Percentiles rank a stretch among this genome's conserved stretches.
Conservation (phyloP, 2,888 invertebrate genomes). For the Lissocephala sabroskyi region DNA sequence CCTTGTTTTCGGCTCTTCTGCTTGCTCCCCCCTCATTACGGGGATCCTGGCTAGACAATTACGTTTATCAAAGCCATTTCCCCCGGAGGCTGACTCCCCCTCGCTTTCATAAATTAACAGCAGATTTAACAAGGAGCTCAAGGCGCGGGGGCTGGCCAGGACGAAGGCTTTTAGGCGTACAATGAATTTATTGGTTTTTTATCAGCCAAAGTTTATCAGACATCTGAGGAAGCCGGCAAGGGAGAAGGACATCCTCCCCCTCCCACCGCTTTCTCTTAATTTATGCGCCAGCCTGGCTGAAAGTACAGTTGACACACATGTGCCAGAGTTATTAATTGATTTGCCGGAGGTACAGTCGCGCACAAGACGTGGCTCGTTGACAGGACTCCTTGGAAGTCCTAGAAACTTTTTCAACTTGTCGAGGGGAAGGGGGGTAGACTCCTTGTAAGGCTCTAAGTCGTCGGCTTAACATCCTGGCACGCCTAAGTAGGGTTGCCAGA, state of each 20-base stretch:
- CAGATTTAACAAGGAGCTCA: constrained; percentile 38
- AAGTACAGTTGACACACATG: no score
- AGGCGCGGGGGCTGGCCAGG: no score
- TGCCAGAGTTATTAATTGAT: no score
- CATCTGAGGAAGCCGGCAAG: no score
- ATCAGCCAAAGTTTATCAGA: constrained; percentile 40
- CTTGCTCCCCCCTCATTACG: constrained; percentile 1
- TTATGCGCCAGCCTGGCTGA: no score
- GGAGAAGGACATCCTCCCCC: no score
- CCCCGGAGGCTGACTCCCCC: constrained; percentile 14
- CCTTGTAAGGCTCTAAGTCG: neutral
- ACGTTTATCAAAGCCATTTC: constrained; percentile 57
- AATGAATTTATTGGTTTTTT: constrained; percentile 57
- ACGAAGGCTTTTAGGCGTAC: constrained; percentile 17
- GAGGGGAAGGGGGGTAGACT: neutral
- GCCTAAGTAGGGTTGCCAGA: constrained; percentile 28
- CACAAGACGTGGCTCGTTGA: no score
- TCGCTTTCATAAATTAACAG: constrained; percentile 41
- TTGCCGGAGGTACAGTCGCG: no score
- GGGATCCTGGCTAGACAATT: constrained; percentile 49
- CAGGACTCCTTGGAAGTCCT: no score
- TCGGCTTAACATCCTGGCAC: constrained; percentile 3
- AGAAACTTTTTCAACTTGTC: neutral
- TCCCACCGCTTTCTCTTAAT: no score
- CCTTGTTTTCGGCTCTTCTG: neutral